Base-by-base conservation (phyloP, 2,888 invertebrate genomes). In the Nemoura dubitans region DNA sequence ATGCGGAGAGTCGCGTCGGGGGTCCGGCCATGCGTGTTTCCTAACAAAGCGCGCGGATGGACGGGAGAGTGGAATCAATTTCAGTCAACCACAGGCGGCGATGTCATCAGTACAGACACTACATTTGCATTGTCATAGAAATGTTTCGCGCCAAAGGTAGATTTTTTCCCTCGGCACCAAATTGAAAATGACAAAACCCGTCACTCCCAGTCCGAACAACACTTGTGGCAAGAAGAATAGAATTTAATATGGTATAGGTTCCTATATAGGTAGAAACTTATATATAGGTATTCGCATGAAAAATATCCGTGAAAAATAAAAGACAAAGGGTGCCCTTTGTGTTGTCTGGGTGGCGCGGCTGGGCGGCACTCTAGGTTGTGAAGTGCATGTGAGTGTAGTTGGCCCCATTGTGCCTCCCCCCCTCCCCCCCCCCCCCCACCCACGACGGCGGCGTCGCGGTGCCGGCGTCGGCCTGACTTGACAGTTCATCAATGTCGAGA, bases 401-500 rank as follows among this genome's bases (percentile, higher is more conserved):
- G 36, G 59, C 59, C 21, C 59, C 59, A 59, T 59, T 59, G 59
- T 59, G 36, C 36, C 36, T 36, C 36, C 36, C 59, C 14, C 2
- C 59, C 59, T 21, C 6, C 59, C 16, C 59, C 59, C 21, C 16
- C 59, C 21, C 14, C 59, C 21, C 14, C 16, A 1, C 59, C 2
- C 10, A 59, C 6, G 59, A 21, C 59, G 59, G 59, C 59, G 59
- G 14, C 59, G 59, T 59, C 59, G 36, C 36, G 59, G 59, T 10
- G 14, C n/a, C 26, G 28, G 28, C n/a, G n/a, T n/a, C n/a, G n/a
- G n/a, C n/a, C n/a, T n/a, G n/a, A n/a, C n/a, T n/a, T 78, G 78
- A 78, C 78, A 78, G 78, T 78, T 78, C 78, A 28, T 78, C 78
- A 78, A 10, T 3, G 27, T 27, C 2, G n/a, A 78, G 78, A 26